phyloP scores from a whole-genome alignment of 2,888 invertebrate species.

The Harpagoxenus sublaevis region DNA sequence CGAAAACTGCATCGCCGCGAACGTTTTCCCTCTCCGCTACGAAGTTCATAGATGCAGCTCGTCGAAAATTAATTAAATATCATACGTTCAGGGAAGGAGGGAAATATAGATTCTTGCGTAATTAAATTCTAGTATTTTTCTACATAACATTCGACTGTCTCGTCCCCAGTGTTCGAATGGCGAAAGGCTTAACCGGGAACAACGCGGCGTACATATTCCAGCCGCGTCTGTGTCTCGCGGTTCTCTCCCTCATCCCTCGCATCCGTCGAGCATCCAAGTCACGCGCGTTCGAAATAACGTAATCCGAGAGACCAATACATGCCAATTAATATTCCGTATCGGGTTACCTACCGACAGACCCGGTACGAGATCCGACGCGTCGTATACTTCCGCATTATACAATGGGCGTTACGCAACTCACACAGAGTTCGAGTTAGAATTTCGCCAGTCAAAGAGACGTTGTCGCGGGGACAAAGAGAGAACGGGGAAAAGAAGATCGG shows the following conservation, averaged over 20 bases:
- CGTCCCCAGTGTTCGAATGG: too few relatives aligned
- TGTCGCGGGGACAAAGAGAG: constrained; percentile 39
- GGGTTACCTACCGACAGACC: constrained; percentile 69
- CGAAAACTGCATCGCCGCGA: constrained; percentile 20
- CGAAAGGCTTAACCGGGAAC: not conserved
- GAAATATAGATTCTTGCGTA: not conserved
- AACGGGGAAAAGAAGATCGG: not conserved
- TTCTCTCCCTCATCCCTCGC: constrained; percentile 2
- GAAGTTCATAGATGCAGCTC: not conserved
- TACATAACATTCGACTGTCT: not conserved
- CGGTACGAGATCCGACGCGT: constrained; percentile 62
- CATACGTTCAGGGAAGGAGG: not conserved
- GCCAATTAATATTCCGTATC: constrained; percentile 76
- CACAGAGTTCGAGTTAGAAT: constrained; percentile 61
- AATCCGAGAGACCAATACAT: constrained; percentile 72
- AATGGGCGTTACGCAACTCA: constrained; percentile 56
- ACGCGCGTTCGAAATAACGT: constrained; percentile 73
- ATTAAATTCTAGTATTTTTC: constrained; percentile 25
- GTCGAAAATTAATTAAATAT: constrained; percentile 35
- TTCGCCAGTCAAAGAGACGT: constrained; percentile 32
- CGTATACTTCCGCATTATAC: constrained; percentile 63
- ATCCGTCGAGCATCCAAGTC: constrained; percentile 68
- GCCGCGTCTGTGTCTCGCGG: constrained; percentile 16
- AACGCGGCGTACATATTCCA: constrained; percentile 12
- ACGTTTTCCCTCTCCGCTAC: not conserved